Evolutionary conservation across 2,888 invertebrate genomes (phyloP).

Genomic region (Papilio protenor): DNA sequence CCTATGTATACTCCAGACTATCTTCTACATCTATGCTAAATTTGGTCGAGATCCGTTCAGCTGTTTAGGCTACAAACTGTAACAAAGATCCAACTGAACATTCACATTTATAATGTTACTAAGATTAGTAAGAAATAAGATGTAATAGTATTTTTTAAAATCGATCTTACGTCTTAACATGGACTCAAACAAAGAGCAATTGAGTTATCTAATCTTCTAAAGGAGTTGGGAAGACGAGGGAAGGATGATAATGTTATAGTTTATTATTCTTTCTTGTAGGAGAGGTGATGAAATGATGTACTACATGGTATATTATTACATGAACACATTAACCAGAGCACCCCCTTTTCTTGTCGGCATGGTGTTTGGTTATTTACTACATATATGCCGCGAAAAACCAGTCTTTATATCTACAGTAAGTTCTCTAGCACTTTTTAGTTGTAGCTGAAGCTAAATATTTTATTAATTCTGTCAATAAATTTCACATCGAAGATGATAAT

Average conservation of each 20-base stretch:
- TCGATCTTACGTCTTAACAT: no score
- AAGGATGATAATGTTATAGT: not conserved
- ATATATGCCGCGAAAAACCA: conserved; percentile 57
- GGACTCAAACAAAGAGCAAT: no score
- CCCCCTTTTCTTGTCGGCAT: conserved; percentile 61
- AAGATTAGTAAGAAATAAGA: no score
- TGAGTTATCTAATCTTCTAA: no score
- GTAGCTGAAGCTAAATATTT: not conserved
- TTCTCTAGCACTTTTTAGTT: not conserved
- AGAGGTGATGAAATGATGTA: conserved; percentile 44
- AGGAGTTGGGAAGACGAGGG: no score
- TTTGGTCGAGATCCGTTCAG: no score
- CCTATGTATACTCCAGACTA: no score
- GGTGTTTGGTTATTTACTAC: conserved; percentile 68
- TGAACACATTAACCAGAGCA: conserved; percentile 63
- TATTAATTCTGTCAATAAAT: not conserved
- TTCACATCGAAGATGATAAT: not conserved
- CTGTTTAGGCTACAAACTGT: no score
- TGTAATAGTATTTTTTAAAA: no score
- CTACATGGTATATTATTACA: conserved; percentile 58
- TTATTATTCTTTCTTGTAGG: conserved; percentile 39
- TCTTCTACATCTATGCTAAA: no score
- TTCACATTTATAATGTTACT: no score
- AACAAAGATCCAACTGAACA: no score
- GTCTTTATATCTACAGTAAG: conserved; percentile 51